A percentile compares a stretch with the other conserved stretches of the same genome.
phyloP scores from a whole-genome alignment of 2,888 invertebrate species.

The Lysandra bellargus region DNA sequence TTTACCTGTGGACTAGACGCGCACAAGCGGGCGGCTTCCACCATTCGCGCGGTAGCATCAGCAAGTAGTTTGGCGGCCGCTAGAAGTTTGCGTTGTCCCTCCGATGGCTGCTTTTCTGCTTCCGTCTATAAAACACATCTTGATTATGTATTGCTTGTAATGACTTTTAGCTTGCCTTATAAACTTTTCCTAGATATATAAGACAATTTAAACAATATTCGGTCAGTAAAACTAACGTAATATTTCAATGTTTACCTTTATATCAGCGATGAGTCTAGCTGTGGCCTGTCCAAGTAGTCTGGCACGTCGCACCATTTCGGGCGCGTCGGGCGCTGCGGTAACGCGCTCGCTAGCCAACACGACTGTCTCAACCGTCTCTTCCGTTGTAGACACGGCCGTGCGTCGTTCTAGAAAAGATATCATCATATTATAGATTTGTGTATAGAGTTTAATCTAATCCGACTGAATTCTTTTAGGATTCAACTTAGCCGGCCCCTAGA shows the following conservation, averaged over 20 bases:
- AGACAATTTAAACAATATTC: neutral
- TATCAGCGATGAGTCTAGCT: slow-evolving; percentile 94
- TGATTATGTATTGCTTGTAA: neutral
- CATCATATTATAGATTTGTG: neutral
- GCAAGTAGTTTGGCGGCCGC: slow-evolving; percentile 97
- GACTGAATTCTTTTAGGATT: neutral
- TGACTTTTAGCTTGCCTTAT: neutral
- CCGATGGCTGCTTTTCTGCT: slow-evolving; percentile 92
- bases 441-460: neutral
- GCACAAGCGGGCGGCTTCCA: slow-evolving; percentile 96
- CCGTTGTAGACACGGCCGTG: slow-evolving; percentile 82
- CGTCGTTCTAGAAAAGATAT: slow-evolving; percentile 67
- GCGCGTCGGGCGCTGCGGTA: slow-evolving; percentile 91
- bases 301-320: slow-evolving; percentile 97
- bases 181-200: neutral
- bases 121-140: slow-evolving; percentile 79
- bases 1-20: slow-evolving; percentile 86
- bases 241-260: slow-evolving; percentile 81
- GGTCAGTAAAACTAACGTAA: neutral
- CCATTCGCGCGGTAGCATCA: slow-evolving; percentile 98
- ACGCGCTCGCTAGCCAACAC: slow-evolving; percentile 93
- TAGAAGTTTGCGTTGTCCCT: slow-evolving; percentile 92
- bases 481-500: too few species aligned
- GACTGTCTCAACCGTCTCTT: slow-evolving; percentile 92
- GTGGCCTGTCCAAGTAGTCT: slow-evolving; percentile 95